Conservation (phyloP, 2,113 vertebrate genomes). For the Holacanthus passer region DNA sequence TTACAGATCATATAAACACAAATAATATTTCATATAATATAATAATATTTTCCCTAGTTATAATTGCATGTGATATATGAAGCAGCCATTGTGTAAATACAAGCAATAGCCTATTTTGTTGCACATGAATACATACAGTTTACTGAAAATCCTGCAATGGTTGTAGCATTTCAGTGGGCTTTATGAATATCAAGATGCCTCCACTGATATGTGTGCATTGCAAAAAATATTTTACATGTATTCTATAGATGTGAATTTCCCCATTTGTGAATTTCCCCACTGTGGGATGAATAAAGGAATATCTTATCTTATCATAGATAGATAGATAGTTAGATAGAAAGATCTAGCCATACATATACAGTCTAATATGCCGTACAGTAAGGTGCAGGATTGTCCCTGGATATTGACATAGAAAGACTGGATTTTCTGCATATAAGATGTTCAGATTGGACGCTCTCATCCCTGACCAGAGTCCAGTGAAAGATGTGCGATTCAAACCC, state of each 20-base stretch:
- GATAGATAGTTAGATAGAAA: too few relatives aligned
- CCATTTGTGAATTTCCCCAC: too few relatives aligned
- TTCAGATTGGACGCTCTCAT: not conserved
- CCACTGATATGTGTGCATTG: not conserved
- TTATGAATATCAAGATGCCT: not conserved
- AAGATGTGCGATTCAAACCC: not conserved
- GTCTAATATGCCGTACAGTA: not conserved
- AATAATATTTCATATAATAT: not conserved
- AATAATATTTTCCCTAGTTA: too few relatives aligned
- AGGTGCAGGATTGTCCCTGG: not conserved
- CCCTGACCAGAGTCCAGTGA: constrained; percentile 1
- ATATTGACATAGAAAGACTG: not conserved
- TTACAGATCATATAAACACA: not conserved
- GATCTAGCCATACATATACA: too few relatives aligned
- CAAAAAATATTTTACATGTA: not conserved
- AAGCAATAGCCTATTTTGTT: not conserved
- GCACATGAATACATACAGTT: not conserved
- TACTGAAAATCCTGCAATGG: not conserved
- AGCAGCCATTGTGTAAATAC: constrained; percentile 1
- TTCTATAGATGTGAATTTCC: not conserved
- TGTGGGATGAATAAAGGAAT: too few relatives aligned
- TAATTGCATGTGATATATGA: not conserved
- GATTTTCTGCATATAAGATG: not conserved
- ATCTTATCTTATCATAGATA: too few relatives aligned
- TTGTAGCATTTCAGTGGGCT: not conserved